A percentile compares a stretch with the other conserved stretches of the same genome.
phyloP scores from a whole-genome alignment of 2,113 vertebrate species.

The Mellivora capensis region DNA sequence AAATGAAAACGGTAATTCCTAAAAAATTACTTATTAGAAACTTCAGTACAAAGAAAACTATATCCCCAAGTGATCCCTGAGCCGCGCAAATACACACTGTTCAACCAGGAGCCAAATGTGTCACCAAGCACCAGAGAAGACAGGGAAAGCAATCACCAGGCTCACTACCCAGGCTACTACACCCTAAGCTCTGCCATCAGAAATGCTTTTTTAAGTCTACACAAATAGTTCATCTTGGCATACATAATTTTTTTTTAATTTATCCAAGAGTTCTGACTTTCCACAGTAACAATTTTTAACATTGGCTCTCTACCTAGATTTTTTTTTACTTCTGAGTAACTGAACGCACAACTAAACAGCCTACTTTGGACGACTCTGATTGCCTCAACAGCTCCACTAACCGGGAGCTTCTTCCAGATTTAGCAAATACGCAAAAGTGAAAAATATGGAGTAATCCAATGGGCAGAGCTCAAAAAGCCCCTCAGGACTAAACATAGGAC shows the following conservation, averaged over 20 bases:
- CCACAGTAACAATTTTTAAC: neutral
- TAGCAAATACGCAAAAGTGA: neutral
- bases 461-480: neutral
- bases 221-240: neutral
- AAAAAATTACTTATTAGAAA: neutral
- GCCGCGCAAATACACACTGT: neutral
- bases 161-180: rapidly evolving
- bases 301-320: neutral
- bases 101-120: neutral
- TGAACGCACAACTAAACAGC: neutral
- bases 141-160: rapidly evolving
- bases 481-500: neutral
- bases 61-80: neutral
- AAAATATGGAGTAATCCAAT: neutral
- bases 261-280: neutral
- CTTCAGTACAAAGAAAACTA: neutral
- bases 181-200: neutral
- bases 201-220: neutral
- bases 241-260: neutral
- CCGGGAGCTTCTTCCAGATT: neutral
- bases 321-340: neutral
- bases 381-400: neutral
- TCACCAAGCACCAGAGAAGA: neutral
- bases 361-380: neutral
- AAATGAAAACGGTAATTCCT: neutral